Conservation (phyloP, 2,888 invertebrate species). For the Trachelus iudaicus region DNA sequence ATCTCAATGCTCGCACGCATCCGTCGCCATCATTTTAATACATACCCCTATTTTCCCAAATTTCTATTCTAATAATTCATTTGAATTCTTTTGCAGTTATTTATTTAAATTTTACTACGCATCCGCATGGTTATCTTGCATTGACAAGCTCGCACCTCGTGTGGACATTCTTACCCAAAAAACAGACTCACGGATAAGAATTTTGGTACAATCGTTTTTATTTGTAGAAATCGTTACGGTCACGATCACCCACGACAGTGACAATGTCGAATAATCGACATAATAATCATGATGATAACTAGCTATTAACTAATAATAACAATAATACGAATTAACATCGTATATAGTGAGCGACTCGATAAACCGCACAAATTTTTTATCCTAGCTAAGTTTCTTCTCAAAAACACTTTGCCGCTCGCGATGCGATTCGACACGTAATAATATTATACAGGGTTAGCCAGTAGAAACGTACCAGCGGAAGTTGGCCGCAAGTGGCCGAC, state of each 20-base stretch:
- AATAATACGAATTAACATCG: background rate
- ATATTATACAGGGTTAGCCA: background rate
- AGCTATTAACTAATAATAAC: background rate
- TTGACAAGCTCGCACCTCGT: background rate
- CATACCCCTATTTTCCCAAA: background rate
- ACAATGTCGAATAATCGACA: background rate
- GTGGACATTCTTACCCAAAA: background rate
- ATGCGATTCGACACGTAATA: background rate
- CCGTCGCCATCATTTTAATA: background rate
- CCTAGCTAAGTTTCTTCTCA: conserved; percentile 35
- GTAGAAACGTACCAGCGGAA: too few relatives aligned
- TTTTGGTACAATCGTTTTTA: background rate
- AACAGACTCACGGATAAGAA: conserved; percentile 1
- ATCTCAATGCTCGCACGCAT: background rate
- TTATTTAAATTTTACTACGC: background rate
- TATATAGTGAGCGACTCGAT: background rate
- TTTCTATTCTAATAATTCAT: background rate
- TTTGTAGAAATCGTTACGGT: background rate
- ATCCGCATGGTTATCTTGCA: background rate
- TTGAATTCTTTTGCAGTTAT: background rate
- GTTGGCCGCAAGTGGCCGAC: too few relatives aligned
- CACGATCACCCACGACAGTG: background rate
- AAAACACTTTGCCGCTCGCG: background rate
- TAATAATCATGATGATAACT: background rate
- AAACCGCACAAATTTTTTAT: conserved; percentile 34